phyloP scores from a whole-genome alignment of 2,113 vertebrate genomes.

The Rhinopithecus roxellana region DNA sequence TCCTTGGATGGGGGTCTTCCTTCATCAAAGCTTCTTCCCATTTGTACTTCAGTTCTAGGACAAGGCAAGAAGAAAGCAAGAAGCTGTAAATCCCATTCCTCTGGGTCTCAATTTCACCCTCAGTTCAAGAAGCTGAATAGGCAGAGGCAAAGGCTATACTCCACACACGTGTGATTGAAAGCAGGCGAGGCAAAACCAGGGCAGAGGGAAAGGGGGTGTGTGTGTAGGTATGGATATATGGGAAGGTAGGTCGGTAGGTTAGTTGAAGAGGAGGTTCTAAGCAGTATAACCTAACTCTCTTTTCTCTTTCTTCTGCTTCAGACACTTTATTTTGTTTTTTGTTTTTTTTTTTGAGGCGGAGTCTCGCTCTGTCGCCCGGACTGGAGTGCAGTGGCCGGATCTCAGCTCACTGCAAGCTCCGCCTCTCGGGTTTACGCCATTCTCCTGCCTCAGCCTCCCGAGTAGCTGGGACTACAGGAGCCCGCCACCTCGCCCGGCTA shows the following conservation, averaged over 20 bases:
- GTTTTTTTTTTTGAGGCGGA: no score
- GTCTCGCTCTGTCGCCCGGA: no score
- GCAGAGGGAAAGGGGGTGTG: not conserved
- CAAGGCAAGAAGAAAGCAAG: not conserved
- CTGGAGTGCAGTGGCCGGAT: no score
- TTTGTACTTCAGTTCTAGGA: not conserved
- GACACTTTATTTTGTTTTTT: not conserved
- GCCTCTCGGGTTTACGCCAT: no score
- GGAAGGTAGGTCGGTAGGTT: not conserved
- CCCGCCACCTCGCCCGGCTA: no score
- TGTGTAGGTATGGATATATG: no score
- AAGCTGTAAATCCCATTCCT: not conserved
- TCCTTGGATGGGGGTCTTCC: not conserved
- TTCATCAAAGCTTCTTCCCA: not conserved
- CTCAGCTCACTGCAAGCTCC: no score
- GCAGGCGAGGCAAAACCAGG: not conserved
- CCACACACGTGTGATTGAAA: not conserved
- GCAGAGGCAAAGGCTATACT: not conserved
- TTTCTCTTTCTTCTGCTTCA: constrained; percentile 17
- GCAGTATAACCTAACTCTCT: not conserved
- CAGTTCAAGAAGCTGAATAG: not conserved
- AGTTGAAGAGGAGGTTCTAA: not conserved
- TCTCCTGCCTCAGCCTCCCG: no score
- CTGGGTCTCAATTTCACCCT: not conserved
- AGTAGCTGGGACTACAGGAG: no score